These are phyloP conservation scores for Coelinius sp. DNA, from an alignment of 2,888 invertebrate genomes.

Conservation along the genomic window DNA sequence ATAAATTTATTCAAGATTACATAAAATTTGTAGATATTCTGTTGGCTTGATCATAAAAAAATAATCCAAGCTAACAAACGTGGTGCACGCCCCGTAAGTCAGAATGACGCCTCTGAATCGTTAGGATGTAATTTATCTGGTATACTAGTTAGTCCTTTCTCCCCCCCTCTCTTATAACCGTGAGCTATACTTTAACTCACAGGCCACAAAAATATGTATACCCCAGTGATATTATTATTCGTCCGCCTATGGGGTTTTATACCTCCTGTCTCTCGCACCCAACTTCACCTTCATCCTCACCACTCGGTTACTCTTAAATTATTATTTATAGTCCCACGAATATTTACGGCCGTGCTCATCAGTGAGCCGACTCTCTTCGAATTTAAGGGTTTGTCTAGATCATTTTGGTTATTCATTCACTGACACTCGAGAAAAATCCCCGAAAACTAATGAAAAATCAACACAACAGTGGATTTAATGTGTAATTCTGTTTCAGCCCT, in stretches of 20 bases:
- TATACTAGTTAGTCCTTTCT: constrained; percentile 50
- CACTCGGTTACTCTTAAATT: constrained; percentile 53
- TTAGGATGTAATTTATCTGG: constrained; percentile 52
- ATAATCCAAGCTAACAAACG: constrained; percentile 54
- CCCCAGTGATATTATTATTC: constrained; percentile 30
- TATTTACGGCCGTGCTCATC: constrained; percentile 49
- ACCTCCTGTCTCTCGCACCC: constrained; percentile 19
- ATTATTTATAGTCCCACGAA: constrained; percentile 59
- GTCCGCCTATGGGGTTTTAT: constrained; percentile 31
- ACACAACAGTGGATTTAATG: constrained; percentile 5
- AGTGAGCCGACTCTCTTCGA: constrained; percentile 4
- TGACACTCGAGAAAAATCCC: not conserved
- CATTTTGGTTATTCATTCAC: constrained; percentile 19
- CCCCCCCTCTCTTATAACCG: constrained; percentile 7
- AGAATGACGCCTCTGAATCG: constrained; percentile 48
- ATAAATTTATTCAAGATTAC: constrained; percentile 43
- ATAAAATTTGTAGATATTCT: constrained; percentile 28
- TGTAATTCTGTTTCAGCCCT: constrained; percentile 14
- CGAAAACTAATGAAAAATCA: not conserved
- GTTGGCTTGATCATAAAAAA: constrained; percentile 43
- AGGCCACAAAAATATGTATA: constrained; percentile 1
- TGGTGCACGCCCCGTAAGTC: constrained; percentile 49
- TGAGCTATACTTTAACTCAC: constrained; percentile 3
- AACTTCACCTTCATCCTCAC: constrained; percentile 18
- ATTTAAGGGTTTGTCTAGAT: constrained; percentile 36